Evolutionary conservation across 1,140 invertebrate species (phyloP), one percentile per base, ranked within the genome.

Genomic region (Vanessa tameamea): DNA sequence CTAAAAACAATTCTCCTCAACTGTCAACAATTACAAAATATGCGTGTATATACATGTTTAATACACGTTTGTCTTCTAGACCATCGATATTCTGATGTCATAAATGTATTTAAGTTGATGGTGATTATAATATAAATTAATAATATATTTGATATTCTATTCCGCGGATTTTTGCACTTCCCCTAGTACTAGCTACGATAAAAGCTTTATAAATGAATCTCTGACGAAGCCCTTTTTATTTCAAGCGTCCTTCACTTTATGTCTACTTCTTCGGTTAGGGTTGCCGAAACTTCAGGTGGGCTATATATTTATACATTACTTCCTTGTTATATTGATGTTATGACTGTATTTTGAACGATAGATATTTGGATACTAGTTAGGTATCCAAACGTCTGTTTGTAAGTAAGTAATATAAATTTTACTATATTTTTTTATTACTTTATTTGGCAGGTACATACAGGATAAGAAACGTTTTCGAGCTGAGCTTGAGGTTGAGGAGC

Each of bases 381-480:
- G 31, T 37, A 37, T 37, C 31, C 4, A 37, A 9, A 43, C 9
- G 37, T 43, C 9, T 43, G 7, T 43, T 43, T 43, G 37, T 43
- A 0, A 8, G 37, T 1, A 9, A 43, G 37, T 43, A 43, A 43
- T 43, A 43, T 43, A 9, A 9, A 43, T 43, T 9, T 37, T 20
- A 14, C 20, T 59, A 26, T 13, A 48, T 20, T 61, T 43, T 12
- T 71, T 47, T 31, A 31, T 31, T 31, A 3, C 26, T 77, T 81
- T 78, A 69, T 73, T 20, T 77, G 51, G 23, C 51, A 94, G 94
- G 71, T 94, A 94, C 76, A 90, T 94, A 65, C 66, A 82, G 50
- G 87, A 93, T 3, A 95, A 94, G 77, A 89, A 89, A 37, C 83
- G 90, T 48, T 83, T 94, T 20, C 66, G 84, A 3, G 84, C 91